Evolutionary conservation across 1,140 invertebrate genomes (phyloP).

Genomic region (Fopius arisanus): DNA sequence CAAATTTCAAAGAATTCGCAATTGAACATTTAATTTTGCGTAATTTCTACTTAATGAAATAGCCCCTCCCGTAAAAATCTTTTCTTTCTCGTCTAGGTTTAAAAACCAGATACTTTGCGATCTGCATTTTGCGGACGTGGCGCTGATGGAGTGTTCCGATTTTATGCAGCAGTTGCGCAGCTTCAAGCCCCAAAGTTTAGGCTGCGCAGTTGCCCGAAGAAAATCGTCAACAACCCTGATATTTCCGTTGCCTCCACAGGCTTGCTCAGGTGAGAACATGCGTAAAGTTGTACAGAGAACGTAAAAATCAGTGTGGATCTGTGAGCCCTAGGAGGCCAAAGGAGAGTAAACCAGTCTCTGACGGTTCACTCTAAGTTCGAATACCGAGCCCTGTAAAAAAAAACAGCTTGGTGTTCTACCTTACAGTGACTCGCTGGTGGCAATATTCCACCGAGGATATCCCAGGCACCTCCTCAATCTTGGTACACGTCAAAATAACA

Average conservation of each 20-base stretch:
- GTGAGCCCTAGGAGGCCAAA: no score
- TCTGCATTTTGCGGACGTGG: constrained; percentile 91
- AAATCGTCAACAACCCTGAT: constrained; percentile 94
- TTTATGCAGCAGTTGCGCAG: constrained; percentile 95
- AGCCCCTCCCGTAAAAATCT: no score
- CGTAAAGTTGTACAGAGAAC: no score
- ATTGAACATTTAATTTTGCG: no score
- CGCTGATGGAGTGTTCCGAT: constrained; percentile 94
- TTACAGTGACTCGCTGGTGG: constrained; percentile 79
- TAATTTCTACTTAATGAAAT: no score
- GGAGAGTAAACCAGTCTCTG: constrained; percentile 45
- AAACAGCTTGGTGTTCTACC: constrained; percentile 87
- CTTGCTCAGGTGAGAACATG: constrained; percentile 82
- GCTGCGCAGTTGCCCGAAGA: constrained; percentile 89
- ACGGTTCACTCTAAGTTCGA: constrained; percentile 84
- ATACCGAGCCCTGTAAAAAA: constrained; percentile 78
- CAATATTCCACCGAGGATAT: background rate
- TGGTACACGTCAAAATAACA: background rate
- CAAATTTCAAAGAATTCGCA: no score
- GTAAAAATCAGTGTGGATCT: no score
- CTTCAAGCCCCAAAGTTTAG: constrained; percentile 94
- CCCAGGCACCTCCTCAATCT: background rate
- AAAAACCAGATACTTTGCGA: constrained; percentile 90
- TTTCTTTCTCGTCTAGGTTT: constrained; percentile 62
- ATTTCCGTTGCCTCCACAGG: constrained; percentile 91